Percentiles rank a stretch among this genome's conserved stretches.
These are phyloP conservation scores for Copidosoma floridanum DNA, from an alignment of 1,140 invertebrate genomes.

Conservation along the genomic window DNA sequence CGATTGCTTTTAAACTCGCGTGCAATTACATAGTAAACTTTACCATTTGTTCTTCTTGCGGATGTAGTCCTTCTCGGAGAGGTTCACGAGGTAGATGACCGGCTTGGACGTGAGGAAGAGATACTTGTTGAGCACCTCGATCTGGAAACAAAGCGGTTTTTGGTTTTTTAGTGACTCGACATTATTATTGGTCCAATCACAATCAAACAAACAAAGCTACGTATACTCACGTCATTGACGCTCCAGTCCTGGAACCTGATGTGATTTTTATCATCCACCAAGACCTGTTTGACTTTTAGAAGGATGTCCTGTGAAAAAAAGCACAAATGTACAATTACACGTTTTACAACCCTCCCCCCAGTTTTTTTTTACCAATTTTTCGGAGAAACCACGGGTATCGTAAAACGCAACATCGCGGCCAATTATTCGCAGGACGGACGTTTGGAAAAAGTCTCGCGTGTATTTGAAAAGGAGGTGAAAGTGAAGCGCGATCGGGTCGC, in stretches of 20 bases:
- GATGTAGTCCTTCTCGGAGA: conserved; percentile 98
- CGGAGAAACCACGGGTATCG: conserved; percentile 2
- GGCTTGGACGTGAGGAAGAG: conserved; percentile 98
- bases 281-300: conserved; percentile 79
- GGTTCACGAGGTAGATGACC: conserved; percentile 94
- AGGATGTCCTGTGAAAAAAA: conserved; percentile 74
- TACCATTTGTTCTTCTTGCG: conserved; percentile 99
- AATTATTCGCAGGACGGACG: conserved; percentile 9
- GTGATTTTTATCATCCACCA: conserved; percentile 90
- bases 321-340: conserved; percentile 12
- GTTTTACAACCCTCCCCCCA: background rate
- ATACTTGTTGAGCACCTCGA: conserved; percentile 95
- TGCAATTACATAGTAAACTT: too few species aligned
- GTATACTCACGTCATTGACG: conserved; percentile 82
- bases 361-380: conserved; percentile 1
- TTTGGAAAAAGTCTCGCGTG: conserved; percentile 16
- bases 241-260: conserved; percentile 92
- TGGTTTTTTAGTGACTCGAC: background rate
- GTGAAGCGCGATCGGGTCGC: background rate
- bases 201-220: conserved; percentile 2
- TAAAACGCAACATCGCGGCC: conserved; percentile 1
- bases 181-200: background rate
- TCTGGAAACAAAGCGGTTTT: conserved; percentile 63
- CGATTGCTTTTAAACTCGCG: too few species aligned
- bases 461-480: conserved; percentile 14